A percentile compares a stretch with the other conserved stretches of the same genome.
phyloP scores from a whole-genome alignment of 2,888 invertebrate species.

The Hyalella azteca region DNA sequence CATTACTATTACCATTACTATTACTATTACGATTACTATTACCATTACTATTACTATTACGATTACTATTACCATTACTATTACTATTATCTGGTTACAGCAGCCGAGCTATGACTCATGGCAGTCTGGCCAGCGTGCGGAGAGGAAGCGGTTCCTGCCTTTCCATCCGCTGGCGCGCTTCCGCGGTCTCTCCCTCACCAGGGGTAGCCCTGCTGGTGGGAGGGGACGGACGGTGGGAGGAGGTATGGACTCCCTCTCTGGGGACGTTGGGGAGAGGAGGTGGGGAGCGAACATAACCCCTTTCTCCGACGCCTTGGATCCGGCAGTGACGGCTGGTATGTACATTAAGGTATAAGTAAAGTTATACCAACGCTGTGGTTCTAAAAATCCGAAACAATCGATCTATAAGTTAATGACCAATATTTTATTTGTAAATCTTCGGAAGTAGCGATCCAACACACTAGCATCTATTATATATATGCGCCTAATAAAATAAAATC shows the following conservation, averaged over 20 bases:
- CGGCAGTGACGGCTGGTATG: background rate
- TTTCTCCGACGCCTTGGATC: constrained; percentile 15
- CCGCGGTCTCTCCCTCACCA: constrained; percentile 46
- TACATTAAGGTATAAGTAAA: background rate
- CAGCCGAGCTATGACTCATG: background rate
- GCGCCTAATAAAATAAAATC: too few species aligned
- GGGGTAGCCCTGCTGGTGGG: constrained; percentile 18
- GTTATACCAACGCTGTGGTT: background rate
- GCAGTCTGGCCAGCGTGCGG: constrained; percentile 35
- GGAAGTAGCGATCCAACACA: too few species aligned
- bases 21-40: too few species aligned
- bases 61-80: too few species aligned
- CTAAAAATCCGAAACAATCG: background rate
- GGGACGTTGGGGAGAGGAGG: background rate
- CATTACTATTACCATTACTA: too few species aligned
- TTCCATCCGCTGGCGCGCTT: constrained; percentile 57
- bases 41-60: too few species aligned
- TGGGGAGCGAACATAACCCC: constrained; percentile 26
- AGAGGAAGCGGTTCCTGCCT: constrained; percentile 54
- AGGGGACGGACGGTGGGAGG: background rate
- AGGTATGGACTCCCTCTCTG: background rate
- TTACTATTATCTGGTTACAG: background rate
- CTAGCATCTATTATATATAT: too few species aligned
- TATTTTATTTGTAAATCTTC: too few species aligned
- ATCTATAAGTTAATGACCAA: too few species aligned